Conservation (phyloP, 2,113 vertebrate genomes). For the Colius striatus region DNA sequence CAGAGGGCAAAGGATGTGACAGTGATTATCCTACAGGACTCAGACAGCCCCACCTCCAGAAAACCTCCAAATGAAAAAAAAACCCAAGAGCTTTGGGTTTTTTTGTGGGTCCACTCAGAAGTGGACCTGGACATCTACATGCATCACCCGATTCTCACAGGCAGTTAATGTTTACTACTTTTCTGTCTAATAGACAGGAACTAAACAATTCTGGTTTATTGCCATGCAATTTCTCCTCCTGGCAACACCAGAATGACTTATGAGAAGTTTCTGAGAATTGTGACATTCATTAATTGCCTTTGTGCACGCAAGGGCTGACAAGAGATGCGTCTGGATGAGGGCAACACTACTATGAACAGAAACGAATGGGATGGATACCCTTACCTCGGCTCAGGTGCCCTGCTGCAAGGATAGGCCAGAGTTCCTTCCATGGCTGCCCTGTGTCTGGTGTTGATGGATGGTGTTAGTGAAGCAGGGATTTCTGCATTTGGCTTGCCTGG, state of each 20-base stretch:
- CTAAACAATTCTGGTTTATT: conserved; percentile 5
- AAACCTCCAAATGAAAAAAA: neutral
- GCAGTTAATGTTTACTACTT: conserved; percentile 28
- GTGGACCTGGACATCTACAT: neutral
- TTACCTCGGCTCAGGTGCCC: neutral
- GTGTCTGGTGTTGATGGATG: neutral
- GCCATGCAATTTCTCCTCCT: neutral
- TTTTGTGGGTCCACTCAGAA: too few species aligned
- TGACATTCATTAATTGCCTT: neutral
- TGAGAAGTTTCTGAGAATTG: neutral
- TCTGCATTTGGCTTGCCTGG: rapidly evolving
- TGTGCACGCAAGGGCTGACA: rapidly evolving
- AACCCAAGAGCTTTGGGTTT: neutral
- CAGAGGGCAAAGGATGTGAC: neutral
- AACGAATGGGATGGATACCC: too few species aligned
- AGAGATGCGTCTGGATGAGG: neutral
- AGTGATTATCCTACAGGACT: neutral
- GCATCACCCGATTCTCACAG: neutral
- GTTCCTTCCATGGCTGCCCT: neutral
- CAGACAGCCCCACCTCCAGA: neutral
- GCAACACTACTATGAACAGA: neutral
- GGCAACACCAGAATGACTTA: neutral
- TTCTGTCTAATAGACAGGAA: conserved; percentile 18
- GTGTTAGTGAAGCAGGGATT: neutral
- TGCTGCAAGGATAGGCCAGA: neutral